Conservation (phyloP, 2,888 invertebrate species). For the Pemphredon lugubris region DNA sequence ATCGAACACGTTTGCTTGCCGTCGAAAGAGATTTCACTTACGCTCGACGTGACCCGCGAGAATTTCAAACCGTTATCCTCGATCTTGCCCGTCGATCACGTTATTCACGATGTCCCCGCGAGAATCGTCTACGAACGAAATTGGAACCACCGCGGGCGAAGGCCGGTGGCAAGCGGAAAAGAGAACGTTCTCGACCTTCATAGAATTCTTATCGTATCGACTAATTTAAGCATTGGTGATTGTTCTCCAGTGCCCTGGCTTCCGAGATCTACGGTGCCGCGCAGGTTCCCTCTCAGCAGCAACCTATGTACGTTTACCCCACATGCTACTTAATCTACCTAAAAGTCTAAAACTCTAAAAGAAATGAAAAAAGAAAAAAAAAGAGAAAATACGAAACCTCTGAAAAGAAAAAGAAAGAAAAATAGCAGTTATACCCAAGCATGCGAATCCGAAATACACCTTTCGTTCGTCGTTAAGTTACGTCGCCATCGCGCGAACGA, state of each 20-base stretch:
- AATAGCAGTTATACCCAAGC: slow-evolving; percentile 78
- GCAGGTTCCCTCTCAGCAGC: slow-evolving; percentile 95
- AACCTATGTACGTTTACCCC: slow-evolving; percentile 92
- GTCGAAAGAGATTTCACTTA: too few relatives aligned
- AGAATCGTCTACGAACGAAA: too few relatives aligned
- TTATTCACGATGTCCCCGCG: too few relatives aligned
- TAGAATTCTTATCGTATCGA: slow-evolving; percentile 75
- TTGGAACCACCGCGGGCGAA: slow-evolving; percentile 64
- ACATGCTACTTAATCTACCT: slow-evolving; percentile 79
- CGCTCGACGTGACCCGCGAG: too few relatives aligned
- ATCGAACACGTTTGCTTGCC: too few relatives aligned
- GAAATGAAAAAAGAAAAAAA: too few relatives aligned
- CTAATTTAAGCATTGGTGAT: slow-evolving; percentile 81
- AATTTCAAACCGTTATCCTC: too few relatives aligned
- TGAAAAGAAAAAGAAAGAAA: too few relatives aligned
- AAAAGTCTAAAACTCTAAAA: slow-evolving; percentile 72
- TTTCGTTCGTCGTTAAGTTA: slow-evolving; percentile 18
- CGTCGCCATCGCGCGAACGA: slow-evolving; percentile 2
- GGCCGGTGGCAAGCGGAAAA: slow-evolving; percentile 48
- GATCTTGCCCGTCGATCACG: too few relatives aligned
- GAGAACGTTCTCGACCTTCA: slow-evolving; percentile 54
- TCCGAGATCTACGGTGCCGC: slow-evolving; percentile 97
- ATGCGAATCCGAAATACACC: slow-evolving; percentile 46
- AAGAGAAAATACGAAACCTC: slow-evolving; percentile 63
- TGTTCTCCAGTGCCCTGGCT: slow-evolving; percentile 96